phyloP scores from a whole-genome alignment of 2,888 invertebrate species.

The Tupiocoris notatus region DNA sequence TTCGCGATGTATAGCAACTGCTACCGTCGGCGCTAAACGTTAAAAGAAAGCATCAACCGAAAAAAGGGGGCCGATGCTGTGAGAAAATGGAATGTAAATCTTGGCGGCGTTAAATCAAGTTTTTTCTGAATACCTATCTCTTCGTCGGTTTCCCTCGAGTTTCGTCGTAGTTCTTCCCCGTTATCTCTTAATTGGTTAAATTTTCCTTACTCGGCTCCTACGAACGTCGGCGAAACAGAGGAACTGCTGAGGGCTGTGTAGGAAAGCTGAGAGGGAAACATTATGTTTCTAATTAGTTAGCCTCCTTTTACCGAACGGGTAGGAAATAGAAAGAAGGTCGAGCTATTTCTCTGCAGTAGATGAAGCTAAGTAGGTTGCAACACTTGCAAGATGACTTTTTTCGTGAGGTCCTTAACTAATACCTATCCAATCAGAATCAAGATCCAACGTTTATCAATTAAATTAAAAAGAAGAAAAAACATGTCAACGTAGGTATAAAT shows the following conservation, averaged over 20 bases:
- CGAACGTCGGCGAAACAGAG: not conserved
- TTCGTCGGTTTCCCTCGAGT: not conserved
- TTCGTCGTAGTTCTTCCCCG: not conserved
- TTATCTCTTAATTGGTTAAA: conserved; percentile 27
- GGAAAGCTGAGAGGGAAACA: not conserved
- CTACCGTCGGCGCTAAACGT: not conserved
- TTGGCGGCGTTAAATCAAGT: not conserved
- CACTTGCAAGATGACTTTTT: no score
- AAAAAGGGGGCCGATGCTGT: not conserved
- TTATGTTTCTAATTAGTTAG: conserved; percentile 25
- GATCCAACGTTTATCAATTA: no score
- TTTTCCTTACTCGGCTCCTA: conserved; percentile 6
- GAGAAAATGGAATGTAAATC: not conserved
- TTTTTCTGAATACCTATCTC: not conserved
- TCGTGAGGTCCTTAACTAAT: no score
- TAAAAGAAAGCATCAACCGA: not conserved
- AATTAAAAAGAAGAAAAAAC: no score
- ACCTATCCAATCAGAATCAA: no score
- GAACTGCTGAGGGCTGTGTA: not conserved
- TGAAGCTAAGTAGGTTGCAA: no score
- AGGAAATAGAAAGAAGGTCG: no score
- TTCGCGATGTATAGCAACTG: not conserved
- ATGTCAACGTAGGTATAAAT: no score
- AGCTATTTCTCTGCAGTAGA: no score
- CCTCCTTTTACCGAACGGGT: no score